These are phyloP conservation scores for Cryptophagus acutangulus DNA, from an alignment of 2,888 invertebrate species.

Conservation along the genomic window DNA sequence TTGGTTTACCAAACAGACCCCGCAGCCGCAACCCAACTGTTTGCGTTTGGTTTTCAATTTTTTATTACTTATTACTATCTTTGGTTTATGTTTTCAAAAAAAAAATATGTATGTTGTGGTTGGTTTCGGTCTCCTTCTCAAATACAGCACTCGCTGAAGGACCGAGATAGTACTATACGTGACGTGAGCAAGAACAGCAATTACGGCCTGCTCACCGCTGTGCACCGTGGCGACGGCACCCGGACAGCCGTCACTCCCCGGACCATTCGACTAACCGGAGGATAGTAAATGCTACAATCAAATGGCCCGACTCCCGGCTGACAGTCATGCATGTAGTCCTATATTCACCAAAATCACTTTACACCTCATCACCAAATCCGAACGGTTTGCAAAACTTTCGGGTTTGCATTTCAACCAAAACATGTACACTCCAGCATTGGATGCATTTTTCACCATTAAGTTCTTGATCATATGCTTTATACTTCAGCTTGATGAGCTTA, in stretches of 20 bases:
- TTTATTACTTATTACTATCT: slow-evolving; percentile 6
- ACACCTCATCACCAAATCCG: too few relatives aligned
- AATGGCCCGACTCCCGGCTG: slow-evolving; percentile 47
- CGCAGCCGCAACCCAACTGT: slow-evolving; percentile 42
- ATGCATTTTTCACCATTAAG: too few relatives aligned
- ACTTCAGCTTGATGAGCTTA: too few relatives aligned
- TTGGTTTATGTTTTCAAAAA: slow-evolving; percentile 15
- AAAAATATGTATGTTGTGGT: slow-evolving; percentile 42
- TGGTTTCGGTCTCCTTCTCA: slow-evolving; percentile 71
- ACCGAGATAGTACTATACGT: slow-evolving; percentile 48
- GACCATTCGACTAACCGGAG: slow-evolving; percentile 35
- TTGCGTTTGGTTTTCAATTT: slow-evolving; percentile 23
- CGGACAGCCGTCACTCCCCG: slow-evolving; percentile 50
- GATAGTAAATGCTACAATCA: slow-evolving; percentile 11
- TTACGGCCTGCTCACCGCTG: slow-evolving; percentile 54
- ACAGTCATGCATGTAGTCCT: slow-evolving; percentile 40
- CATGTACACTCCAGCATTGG: not conserved
- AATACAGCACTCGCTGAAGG: slow-evolving; percentile 81
- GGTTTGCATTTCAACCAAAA: too few relatives aligned
- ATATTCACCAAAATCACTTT: not conserved
- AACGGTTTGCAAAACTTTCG: not conserved
- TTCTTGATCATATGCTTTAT: too few relatives aligned
- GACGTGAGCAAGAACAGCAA: slow-evolving; percentile 50
- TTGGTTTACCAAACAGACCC: slow-evolving; percentile 23
- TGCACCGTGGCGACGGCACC: slow-evolving; percentile 48